These are phyloP conservation scores for Acrocephalus arundinaceus DNA, from an alignment of 2,113 vertebrate species.

Conservation along the genomic window DNA sequence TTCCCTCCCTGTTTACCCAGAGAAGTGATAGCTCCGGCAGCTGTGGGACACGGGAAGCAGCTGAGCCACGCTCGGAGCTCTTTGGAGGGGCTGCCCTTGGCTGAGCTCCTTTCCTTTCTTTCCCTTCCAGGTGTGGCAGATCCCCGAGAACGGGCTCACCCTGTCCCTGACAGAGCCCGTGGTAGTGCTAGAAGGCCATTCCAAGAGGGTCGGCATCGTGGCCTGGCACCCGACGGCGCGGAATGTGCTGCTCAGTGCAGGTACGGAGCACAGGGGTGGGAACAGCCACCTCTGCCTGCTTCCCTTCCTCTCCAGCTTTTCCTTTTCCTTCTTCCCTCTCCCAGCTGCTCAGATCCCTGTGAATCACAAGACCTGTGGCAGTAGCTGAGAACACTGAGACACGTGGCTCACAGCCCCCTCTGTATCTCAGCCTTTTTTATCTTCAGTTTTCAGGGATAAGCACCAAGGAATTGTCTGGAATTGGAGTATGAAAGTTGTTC, in stretches of 20 bases:
- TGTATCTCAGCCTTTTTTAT: background rate
- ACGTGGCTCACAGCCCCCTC: background rate
- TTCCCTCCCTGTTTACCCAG: accelerated
- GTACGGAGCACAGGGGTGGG: conserved; percentile 40
- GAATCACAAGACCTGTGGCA: background rate
- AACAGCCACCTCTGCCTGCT: accelerated
- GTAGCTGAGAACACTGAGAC: background rate
- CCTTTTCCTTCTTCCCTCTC: background rate
- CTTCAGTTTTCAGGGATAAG: background rate
- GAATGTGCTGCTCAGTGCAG: conserved; percentile 94
- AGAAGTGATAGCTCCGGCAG: background rate
- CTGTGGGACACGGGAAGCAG: accelerated
- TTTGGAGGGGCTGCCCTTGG: background rate
- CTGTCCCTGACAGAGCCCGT: conserved; percentile 88
- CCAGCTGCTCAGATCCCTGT: background rate
- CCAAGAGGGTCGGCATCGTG: conserved; percentile 94
- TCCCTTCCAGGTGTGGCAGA: conserved; percentile 91
- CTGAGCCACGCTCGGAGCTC: accelerated
- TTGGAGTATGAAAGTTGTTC: background rate
- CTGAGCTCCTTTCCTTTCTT: background rate
- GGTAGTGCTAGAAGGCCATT: conserved; percentile 92
- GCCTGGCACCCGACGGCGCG: conserved; percentile 95
- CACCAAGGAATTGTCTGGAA: background rate
- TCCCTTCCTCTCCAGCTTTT: background rate
- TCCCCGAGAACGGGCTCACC: conserved; percentile 94